Percentiles rank a stretch among this genome's conserved stretches.
Conservation (phyloP, 2,797 vertebrate genomes). For the Alectoris magna region DNA sequence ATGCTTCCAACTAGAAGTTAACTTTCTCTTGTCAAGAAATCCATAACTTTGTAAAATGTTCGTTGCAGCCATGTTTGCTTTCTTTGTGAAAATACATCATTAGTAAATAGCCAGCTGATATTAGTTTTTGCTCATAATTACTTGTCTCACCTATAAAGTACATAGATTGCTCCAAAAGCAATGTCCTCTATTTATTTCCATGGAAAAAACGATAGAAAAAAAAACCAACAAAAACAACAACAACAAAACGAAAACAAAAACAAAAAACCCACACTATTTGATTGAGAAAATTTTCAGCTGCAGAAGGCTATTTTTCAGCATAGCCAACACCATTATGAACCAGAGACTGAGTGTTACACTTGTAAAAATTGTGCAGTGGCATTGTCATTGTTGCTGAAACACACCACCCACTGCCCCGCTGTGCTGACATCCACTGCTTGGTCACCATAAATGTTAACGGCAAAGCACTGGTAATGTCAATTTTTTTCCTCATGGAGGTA, state of each 20-base stretch:
- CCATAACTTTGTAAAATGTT: background rate
- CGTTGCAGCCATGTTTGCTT: background rate
- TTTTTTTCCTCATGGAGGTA: background rate
- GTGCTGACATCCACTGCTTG: background rate
- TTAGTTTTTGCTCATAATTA: background rate
- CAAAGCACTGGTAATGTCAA: background rate
- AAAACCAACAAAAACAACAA: too few species aligned
- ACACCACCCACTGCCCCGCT: background rate
- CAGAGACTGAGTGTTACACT: background rate
- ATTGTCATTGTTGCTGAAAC: too few species aligned
- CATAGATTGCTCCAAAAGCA: background rate
- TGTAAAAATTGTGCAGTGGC: background rate
- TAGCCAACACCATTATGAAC: background rate
- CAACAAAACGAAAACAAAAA: too few species aligned
- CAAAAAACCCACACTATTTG: background rate
- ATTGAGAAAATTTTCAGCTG: background rate
- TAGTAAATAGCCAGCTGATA: background rate
- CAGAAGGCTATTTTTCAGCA: background rate
- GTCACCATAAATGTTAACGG: background rate
- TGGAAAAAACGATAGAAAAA: background rate
- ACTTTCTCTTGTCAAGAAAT: background rate
- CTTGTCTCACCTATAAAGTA: background rate
- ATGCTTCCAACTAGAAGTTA: background rate
- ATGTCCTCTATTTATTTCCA: background rate
- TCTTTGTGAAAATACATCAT: background rate